phyloP scores from a whole-genome alignment of 2,888 invertebrate genomes.

The Tenthredo distinguenda region DNA sequence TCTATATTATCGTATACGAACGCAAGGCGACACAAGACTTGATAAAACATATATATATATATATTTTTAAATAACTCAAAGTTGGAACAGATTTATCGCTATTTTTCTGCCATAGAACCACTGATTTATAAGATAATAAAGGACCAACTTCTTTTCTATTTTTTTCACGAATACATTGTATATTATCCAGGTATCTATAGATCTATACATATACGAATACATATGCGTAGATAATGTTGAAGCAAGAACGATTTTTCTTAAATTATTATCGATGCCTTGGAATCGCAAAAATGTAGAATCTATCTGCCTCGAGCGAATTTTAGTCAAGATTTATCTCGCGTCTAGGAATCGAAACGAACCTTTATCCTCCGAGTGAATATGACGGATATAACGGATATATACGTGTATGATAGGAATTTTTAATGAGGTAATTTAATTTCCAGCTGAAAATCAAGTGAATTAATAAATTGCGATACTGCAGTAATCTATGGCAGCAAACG shows the following conservation, averaged over 20 bases:
- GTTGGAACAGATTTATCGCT: conserved; percentile 25
- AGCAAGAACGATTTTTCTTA: too few species aligned
- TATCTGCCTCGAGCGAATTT: too few species aligned
- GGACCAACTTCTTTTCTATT: neutral
- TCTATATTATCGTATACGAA: conserved; percentile 31
- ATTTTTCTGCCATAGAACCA: neutral
- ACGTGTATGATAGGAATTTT: neutral
- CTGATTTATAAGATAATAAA: conserved; percentile 21
- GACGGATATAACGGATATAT: neutral
- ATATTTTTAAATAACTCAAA: conserved; percentile 41
- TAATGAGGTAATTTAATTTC: neutral
- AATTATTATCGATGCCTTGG: too few species aligned
- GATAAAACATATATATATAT: conserved; percentile 33
- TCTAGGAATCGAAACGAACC: too few species aligned
- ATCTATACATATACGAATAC: neutral
- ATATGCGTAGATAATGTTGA: neutral
- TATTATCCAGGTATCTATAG: neutral
- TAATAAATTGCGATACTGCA: neutral
- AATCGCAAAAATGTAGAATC: too few species aligned
- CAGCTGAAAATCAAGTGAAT: conserved; percentile 4
- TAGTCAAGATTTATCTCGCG: too few species aligned
- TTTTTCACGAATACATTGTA: neutral
- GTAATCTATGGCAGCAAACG: neutral
- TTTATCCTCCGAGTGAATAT: neutral
- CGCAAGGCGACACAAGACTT: conserved; percentile 42